Conservation (phyloP, 2,888 invertebrate species). For the Rhyacophila evoluta region DNA sequence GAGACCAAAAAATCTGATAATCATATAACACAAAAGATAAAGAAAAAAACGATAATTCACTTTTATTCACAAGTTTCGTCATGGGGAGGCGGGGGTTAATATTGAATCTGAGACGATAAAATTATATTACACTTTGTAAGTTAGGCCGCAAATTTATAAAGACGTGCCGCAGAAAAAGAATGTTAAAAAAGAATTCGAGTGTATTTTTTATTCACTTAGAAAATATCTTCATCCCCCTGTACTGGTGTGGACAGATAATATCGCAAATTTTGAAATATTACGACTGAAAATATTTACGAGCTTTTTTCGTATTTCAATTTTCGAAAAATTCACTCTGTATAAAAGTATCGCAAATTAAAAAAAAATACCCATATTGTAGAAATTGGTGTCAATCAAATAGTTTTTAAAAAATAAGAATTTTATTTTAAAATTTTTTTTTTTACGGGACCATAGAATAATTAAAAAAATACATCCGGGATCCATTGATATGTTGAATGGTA, state of each 20-base stretch:
- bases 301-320: no score
- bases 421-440: no score
- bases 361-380: no score
- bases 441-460: no score
- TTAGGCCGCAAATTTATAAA: slow-evolving; percentile 53
- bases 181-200: slow-evolving; percentile 27
- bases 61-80: slow-evolving; percentile 50
- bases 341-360: no score
- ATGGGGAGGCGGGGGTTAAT: slow-evolving; percentile 43
- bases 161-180: slow-evolving; percentile 43
- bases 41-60: slow-evolving; percentile 54
- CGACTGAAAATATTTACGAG: neutral
- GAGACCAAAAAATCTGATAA: slow-evolving; percentile 52
- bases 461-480: no score
- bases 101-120: slow-evolving; percentile 54
- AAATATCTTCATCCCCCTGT: slow-evolving; percentile 34
- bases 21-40: slow-evolving; percentile 53
- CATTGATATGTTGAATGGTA: no score
- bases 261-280: slow-evolving; percentile 20
- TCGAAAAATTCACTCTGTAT: no score
- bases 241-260: slow-evolving; percentile 13
- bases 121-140: slow-evolving; percentile 55
- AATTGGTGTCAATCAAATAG: no score
- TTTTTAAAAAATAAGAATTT: no score
- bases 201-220: slow-evolving; percentile 41